A percentile compares a stretch with the other conserved stretches of the same genome.
These are phyloP conservation scores for Coecobrya sp. DNA, from an alignment of 2,888 invertebrate genomes.

Conservation along the genomic window DNA sequence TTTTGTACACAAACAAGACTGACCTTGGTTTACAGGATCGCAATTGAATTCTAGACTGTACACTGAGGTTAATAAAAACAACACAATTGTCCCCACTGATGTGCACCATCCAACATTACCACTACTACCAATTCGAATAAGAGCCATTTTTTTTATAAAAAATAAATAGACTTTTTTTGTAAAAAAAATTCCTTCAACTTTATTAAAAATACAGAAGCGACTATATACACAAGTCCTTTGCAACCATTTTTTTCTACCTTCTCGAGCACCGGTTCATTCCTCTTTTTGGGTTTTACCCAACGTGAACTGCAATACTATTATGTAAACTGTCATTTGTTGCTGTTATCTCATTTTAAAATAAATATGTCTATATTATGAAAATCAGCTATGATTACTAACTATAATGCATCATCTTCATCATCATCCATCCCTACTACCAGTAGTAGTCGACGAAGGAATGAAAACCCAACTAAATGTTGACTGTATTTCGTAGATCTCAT, in stretches of 20 bases:
- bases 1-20: slow-evolving; percentile 75
- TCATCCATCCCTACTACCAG: neutral
- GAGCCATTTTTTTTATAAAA: neutral
- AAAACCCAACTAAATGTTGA: neutral
- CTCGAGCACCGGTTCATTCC: neutral
- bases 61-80: neutral
- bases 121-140: neutral
- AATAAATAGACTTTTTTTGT: neutral
- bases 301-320: neutral
- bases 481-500: neutral
- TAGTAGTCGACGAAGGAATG: neutral
- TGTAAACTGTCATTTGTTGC: slow-evolving; percentile 8
- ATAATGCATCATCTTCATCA: neutral
- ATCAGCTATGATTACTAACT: slow-evolving; percentile 19
- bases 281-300: slow-evolving; percentile 52
- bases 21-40: slow-evolving; percentile 79
- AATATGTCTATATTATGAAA: neutral
- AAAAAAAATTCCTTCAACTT: neutral
- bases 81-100: neutral
- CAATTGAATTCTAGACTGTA: slow-evolving; percentile 71
- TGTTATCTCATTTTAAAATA: neutral
- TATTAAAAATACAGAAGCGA: neutral
- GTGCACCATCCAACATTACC: neutral
- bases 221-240: neutral
- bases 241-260: neutral